Evolutionary conservation across 2,113 vertebrate species (phyloP), one percentile per base, ranked within the genome.

Genomic region (Phyllostomus hastatus): DNA sequence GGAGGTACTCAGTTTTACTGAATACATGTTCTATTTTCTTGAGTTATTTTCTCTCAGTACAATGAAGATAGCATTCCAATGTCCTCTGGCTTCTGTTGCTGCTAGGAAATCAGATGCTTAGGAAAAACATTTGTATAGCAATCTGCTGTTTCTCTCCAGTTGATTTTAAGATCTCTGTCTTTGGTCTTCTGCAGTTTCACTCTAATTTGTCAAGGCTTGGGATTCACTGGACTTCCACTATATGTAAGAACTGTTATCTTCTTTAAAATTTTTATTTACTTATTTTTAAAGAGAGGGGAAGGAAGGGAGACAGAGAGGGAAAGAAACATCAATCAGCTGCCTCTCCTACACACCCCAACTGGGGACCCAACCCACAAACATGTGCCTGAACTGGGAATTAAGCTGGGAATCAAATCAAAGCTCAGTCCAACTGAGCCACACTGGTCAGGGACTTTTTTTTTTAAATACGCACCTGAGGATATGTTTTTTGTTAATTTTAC

Each of bases 161-260:
- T 94, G 31, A 35, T 89, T 95, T 95, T 91, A 95, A 89, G 61
- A 66, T 81, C 33, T 95, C 88, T 90, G 85, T 66, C 85, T 93
- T 17, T 82, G 64, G 54, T 64, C 76, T 90, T 79, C 87, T 86
- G 43, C 11, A 88, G 33, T 95, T 91, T 85, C 61, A 93, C 22
- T 67, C 57, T 82, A n/a, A 50, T 50, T 82, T 95, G n/a, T 46
- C 22, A 16, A 24, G 28, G 28, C 33, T 85, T 90, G 50, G 33
- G 33, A 81, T 52, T 94, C 50, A 91, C 0, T 59, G 46, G 15
- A 64, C 50, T 95, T 94, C 33, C 12, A 84, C 31, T 10, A 91
- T 50, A 24, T 90, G 24, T 92, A 43, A 43, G 7, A 28, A 76
- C 1, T 89, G 35, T 64, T 75, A 64, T 79, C 24, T 15, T 31